Percentiles rank a stretch among this genome's conserved stretches.
These are phyloP conservation scores for Gonioctena quinquepunctata DNA, from an alignment of 1,140 invertebrate species.

Conservation along the genomic window DNA sequence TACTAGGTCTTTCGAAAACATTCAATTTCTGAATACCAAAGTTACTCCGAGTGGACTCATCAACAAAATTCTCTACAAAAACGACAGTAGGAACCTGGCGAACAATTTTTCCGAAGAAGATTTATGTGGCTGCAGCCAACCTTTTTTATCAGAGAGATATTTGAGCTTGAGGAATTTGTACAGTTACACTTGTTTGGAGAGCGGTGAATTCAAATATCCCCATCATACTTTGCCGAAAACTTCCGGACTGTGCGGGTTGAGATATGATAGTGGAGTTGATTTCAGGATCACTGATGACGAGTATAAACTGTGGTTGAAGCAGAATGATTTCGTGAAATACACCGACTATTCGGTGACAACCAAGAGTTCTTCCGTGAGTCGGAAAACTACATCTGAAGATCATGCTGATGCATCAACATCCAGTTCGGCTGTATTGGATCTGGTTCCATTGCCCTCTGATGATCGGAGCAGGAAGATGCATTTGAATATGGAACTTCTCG, in stretches of 20 bases:
- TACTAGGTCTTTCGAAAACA: not conserved
- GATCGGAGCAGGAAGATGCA: not conserved
- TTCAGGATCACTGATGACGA: conserved; percentile 5
- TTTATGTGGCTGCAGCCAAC: not conserved
- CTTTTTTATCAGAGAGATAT: not conserved
- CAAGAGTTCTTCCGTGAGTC: not conserved
- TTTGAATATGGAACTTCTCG: not conserved
- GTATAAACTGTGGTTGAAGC: conserved; percentile 14
- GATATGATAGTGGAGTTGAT: not conserved
- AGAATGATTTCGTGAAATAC: conserved; percentile 8
- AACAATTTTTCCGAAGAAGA: conserved; percentile 4
- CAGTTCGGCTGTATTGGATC: no score
- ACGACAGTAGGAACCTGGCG: conserved; percentile 9
- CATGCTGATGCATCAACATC: no score
- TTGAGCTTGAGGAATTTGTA: conserved; percentile 2
- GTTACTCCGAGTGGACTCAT: not conserved
- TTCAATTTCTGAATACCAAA: conserved; percentile 4
- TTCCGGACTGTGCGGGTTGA: not conserved
- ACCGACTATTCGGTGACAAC: not conserved
- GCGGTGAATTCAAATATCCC: not conserved
- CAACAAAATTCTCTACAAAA: conserved; percentile 11
- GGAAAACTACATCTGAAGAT: not conserved
- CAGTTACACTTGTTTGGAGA: not conserved
- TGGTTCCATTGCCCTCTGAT: no score
- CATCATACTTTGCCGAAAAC: not conserved